Percentiles rank a stretch among this genome's conserved stretches.
Conservation (phyloP, 2,113 vertebrate species). For the Dipodomys spectabilis region DNA sequence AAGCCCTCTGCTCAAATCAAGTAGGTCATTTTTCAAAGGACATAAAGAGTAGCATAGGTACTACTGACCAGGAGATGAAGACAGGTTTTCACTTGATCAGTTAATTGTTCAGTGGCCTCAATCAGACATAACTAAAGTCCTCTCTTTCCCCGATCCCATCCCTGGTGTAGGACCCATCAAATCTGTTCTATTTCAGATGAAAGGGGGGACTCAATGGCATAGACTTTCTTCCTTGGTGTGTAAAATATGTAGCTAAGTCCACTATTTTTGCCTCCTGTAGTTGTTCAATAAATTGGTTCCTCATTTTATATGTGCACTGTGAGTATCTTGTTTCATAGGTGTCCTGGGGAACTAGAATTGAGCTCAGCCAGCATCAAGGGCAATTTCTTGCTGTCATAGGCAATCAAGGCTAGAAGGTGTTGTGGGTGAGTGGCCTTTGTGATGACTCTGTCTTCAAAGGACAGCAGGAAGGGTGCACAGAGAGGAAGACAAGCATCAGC, state of each 20-base stretch:
- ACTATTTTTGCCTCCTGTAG: constrained; percentile 59
- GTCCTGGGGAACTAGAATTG: background rate
- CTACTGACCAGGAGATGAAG: constrained; percentile 35
- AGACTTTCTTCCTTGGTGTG: constrained; percentile 67
- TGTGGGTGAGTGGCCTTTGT: background rate
- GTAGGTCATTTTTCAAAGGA: background rate
- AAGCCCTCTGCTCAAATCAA: background rate
- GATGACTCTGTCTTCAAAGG: background rate
- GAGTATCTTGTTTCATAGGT: background rate
- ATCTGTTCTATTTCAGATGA: background rate
- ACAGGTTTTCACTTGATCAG: background rate
- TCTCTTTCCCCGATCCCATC: background rate
- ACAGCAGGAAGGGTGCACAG: background rate
- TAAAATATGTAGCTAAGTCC: constrained; percentile 60
- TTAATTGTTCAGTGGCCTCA: constrained; percentile 8
- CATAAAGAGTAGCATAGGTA: constrained; percentile 12
- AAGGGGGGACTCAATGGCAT: background rate
- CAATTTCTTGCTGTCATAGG: background rate
- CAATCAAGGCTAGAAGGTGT: background rate
- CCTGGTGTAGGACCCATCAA: background rate
- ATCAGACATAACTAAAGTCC: background rate
- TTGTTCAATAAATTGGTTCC: constrained; percentile 80
- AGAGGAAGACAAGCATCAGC: no score
- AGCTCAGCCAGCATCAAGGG: background rate
- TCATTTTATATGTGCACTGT: constrained; percentile 43